Conservation (phyloP, 2,113 vertebrate species). For the Leptobrachium leishanense region DNA sequence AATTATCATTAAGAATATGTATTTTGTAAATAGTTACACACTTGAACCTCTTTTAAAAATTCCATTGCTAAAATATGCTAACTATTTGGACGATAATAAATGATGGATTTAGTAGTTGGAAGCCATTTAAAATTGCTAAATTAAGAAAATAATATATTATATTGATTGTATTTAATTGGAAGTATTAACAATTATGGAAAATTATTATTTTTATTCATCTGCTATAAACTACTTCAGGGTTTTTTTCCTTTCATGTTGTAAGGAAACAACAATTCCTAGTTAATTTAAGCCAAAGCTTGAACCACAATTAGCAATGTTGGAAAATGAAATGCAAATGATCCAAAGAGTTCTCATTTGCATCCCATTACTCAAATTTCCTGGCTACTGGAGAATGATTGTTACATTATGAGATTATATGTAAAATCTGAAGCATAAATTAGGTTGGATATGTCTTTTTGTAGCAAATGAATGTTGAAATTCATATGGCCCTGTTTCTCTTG, state of each 20-base stretch:
- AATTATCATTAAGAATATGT: no score
- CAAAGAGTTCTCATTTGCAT: slow-evolving; percentile 12
- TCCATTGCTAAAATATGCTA: no score
- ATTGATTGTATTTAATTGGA: no score
- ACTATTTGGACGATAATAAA: no score
- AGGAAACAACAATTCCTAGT: neutral
- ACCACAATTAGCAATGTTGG: slow-evolving; percentile 3
- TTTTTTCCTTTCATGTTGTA: neutral
- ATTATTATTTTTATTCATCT: neutral
- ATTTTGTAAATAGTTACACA: no score
- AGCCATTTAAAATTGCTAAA: no score
- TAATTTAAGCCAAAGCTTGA: slow-evolving; percentile 18
- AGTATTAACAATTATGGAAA: neutral
- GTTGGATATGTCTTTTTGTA: neutral
- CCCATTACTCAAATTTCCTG: slow-evolving; percentile 29
- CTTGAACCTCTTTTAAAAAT: no score
- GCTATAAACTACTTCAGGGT: neutral
- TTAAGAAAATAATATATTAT: no score
- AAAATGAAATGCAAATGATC: slow-evolving; percentile 33
- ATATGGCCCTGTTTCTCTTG: neutral
- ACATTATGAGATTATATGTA: slow-evolving; percentile 14
- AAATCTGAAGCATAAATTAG: slow-evolving; percentile 20
- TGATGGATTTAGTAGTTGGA: no score
- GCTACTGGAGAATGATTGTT: slow-evolving; percentile 7
- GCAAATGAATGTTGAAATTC: slow-evolving; percentile 7